phyloP scores from a whole-genome alignment of 2,113 vertebrate genomes.

The Etia nguti region DNA sequence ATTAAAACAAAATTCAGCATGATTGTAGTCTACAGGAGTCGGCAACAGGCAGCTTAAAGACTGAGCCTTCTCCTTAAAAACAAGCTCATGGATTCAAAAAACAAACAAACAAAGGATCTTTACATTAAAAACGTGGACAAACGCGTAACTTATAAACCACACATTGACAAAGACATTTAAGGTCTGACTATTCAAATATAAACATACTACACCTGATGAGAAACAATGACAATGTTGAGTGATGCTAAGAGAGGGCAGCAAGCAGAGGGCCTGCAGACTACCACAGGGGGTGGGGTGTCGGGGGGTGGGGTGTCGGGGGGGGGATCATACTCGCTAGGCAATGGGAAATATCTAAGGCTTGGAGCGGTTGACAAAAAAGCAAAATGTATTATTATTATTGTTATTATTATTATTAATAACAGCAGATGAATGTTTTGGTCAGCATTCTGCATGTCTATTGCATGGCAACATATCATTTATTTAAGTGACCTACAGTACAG shows the following conservation, averaged over 20 bases:
- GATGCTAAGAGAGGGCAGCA: neutral
- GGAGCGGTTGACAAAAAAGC: neutral
- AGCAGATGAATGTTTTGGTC: neutral
- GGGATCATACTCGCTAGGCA: neutral
- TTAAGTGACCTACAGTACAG: neutral
- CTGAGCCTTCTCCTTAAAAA: slow-evolving; percentile 26
- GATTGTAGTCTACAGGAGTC: neutral
- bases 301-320: fast-evolving
- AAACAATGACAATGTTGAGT: neutral
- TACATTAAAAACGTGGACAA: neutral
- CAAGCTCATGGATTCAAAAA: slow-evolving; percentile 47
- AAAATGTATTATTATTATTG: neutral
- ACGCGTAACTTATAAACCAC: neutral
- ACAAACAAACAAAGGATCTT: neutral
- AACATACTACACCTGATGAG: slow-evolving; percentile 12
- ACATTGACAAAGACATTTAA: neutral
- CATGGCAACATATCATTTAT: neutral
- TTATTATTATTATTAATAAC: fast-evolving
- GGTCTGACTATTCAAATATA: neutral
- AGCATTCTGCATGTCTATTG: neutral
- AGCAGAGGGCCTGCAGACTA: neutral
- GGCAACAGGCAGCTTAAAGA: neutral
- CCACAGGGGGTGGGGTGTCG: neutral
- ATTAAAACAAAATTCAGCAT: slow-evolving; percentile 36
- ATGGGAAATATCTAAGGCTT: neutral